Base-by-base conservation (phyloP, 2,888 invertebrate genomes). In the Mellilla xanthometata region DNA sequence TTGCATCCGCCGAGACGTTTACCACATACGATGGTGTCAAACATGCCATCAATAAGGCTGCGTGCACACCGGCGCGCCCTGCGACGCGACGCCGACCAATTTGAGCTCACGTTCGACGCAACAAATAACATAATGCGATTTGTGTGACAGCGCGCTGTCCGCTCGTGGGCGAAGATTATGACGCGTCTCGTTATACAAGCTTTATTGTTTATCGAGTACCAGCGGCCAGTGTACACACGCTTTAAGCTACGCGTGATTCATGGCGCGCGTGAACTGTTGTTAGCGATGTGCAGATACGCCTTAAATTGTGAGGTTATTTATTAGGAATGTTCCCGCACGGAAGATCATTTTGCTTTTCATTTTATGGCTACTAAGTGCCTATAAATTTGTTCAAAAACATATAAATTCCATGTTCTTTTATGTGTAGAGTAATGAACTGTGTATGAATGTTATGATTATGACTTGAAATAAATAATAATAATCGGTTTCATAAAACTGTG, bases 141-240 rank as follows among this genome's bases (percentile, higher is more conserved):
- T 81, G 81, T 79, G 79, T 61, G 82, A 76, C 81, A 71, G 72
- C 65, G 49, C 42, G 54, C 58, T 52, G 62, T 56, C 58, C 54
- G 56, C 55, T 54, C 58, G 58, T 73, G 71, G 71, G 71, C 61
- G 75, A 74, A 73, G 71, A 70, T 81, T 80, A 81, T 80, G 75
- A 76, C 77, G 63, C 64, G 75, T 65, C 82, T 85, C 81, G 85
- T 86, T 86, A 85, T 71, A 65, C 60, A 60, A 58, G 64, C 67
- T 66, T 71, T 72, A 79, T 84, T 83, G 82, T 84, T 83, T 82
- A 76, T 72, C 68, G 69, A 60, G 65, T 60, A 51, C 44, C 48
- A 44, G 48, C 10, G 34, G n/a, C 33, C 32, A 39, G 50, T 54
- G 52, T 52, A 52, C 50, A 54, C 50, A 57, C 39, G 46, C 52